Evolutionary conservation across 1,140 invertebrate species (phyloP).

Genomic region (Sitobion miscanthi): DNA sequence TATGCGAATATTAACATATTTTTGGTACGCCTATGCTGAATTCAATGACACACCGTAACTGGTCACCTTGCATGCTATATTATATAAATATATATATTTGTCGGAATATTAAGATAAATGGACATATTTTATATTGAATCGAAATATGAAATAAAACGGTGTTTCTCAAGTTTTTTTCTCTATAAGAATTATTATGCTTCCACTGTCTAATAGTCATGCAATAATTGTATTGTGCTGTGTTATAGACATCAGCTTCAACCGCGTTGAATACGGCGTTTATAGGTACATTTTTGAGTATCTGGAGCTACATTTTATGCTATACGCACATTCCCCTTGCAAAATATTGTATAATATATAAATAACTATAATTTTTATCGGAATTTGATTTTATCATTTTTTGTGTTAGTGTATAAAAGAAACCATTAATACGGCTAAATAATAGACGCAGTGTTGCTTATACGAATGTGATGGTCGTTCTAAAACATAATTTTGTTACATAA

Average conservation of each 20-base stretch:
- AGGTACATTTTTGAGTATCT: not conserved
- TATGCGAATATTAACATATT: constrained; percentile 27
- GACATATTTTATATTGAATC: not conserved
- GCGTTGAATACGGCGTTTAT: not conserved
- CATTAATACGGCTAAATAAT: not conserved
- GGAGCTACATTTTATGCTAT: not conserved
- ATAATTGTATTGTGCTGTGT: not conserved
- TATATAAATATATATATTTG: not conserved
- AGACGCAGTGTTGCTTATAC: not conserved
- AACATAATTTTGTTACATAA: constrained; percentile 11
- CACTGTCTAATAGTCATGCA: not conserved
- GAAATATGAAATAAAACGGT: not conserved
- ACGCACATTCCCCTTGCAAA: not conserved
- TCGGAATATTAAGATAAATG: not conserved
- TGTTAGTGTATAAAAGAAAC: not conserved
- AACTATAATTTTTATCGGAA: not conserved
- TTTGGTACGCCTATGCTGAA: not conserved
- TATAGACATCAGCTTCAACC: not conserved
- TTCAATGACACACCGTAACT: constrained; percentile 26
- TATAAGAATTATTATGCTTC: not conserved
- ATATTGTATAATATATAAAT: not conserved
- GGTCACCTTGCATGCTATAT: not conserved
- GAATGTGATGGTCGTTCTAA: constrained; percentile 10
- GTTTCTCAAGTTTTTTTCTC: not conserved
- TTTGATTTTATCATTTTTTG: not conserved